phyloP scores from a whole-genome alignment of 2,888 invertebrate genomes.

The Lacanobia wlatinum region DNA sequence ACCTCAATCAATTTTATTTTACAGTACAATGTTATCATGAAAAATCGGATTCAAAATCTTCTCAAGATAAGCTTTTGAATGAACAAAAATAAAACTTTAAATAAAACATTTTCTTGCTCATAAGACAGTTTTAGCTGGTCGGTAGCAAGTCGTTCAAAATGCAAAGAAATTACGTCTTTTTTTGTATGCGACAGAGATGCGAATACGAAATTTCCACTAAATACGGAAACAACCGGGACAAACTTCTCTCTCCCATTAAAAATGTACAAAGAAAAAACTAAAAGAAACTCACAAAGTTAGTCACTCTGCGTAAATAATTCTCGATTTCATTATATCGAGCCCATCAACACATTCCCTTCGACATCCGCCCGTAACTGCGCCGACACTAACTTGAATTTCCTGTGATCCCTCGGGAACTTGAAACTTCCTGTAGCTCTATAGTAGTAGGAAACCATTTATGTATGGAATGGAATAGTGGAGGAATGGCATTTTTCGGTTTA shows the following conservation, averaged over 20 bases:
- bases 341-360: neutral
- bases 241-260: neutral
- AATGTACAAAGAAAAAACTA: neutral
- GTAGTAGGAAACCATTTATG: neutral
- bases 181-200: no score
- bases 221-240: no score
- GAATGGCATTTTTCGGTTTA: neutral
- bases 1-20: no score
- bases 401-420: neutral
- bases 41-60: no score
- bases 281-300: neutral
- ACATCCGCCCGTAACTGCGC: neutral
- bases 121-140: no score
- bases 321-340: neutral
- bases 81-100: no score
- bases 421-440: constrained; percentile 7
- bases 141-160: no score
- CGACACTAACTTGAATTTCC: constrained; percentile 17
- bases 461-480: neutral
- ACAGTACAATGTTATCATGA: no score
- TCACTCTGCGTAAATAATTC: neutral
- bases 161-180: no score
- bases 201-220: no score
- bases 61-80: no score
- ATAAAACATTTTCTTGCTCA: no score